Evolutionary conservation across 2,888 invertebrate species (phyloP), one percentile per base, ranked within the genome.

Genomic region (Limnephilus marmoratus): DNA sequence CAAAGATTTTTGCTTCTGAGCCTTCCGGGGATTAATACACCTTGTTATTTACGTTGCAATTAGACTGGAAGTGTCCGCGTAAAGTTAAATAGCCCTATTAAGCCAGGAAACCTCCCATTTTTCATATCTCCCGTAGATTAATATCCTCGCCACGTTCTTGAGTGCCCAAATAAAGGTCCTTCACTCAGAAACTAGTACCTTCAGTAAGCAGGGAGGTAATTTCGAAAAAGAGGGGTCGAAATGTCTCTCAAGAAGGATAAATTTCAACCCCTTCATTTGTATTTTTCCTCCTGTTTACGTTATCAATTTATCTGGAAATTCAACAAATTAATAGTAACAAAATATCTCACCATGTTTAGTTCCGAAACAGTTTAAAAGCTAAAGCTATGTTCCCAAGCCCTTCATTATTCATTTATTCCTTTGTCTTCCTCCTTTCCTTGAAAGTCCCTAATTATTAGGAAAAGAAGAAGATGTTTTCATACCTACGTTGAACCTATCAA

Each of bases 41-140:
- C 18, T 7, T 34, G 37, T 83, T 83, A 83, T 83, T 83, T 83
- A 83, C 83, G 83, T 83, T 18, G 83, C 83, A 83, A 83, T 83
- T 83, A 37, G 83, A 83, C 11, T 34, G 11, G 37, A 37, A 83
- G n/a, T 37, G 83, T 34, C 83, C 37, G 83, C 41, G 7, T 83
- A 83, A 83, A 83, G 37, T 83, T 83, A 83, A 83, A 83, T 7
- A 37, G 37, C 37, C 83, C 83, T 37, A 83, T 83, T 83, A 83
- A 37, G 83, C 18, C 37, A 15, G 83, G 37, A 37, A 37, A 83
- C 34, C 15, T 34, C 83, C 83, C 83, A 83, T 83, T 83, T 83
- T 83, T 83, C 83, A 83, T 83, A 83, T 83, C 83, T 68, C 68
- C 37, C 34, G 15, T 83, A 34, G 37, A 83, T 83, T 83, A 37